Base-by-base conservation (phyloP, 2,888 invertebrate genomes). In the Agrochola macilenta region DNA sequence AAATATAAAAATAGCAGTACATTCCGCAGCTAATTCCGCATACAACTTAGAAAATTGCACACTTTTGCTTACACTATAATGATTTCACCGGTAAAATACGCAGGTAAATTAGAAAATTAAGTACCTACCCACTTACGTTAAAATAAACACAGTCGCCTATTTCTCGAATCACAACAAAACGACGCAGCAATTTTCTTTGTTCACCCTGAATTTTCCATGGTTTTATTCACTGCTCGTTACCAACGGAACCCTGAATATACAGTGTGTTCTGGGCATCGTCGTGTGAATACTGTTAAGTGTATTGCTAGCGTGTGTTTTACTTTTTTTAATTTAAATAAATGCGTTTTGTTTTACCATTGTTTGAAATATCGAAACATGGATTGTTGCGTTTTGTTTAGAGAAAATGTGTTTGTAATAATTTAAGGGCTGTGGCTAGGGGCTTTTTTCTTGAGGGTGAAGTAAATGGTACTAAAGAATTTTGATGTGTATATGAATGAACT, bases 271-370 rank as follows among this genome's bases (percentile, higher is more conserved):
- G 92, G 88, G 87, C 88, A 88, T 80, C 90, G 91, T 91, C 93
- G 95, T 95, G 94, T 93, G 94, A 94, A 93, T 92, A 90, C 93
- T 92, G 88, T 92, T 94, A 94, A 94, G 93, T 94, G 93, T 94
- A 95, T 95, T 95, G 95, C 93, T 88, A 89, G 92, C 90, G 92
- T 93, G 90, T 92, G 91, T 90, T 91, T 91, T 89, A 88, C 89
- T 90, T 81, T 93, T 94, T 95, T 94, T 93, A 93, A 94, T 94
- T 94, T 92, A 91, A 90, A 93, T 91, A 94, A 94, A 94, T 94
- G 94, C 91, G 90, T 92, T 84, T 60, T 57, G 69, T 84, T 84
- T 78, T 78, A 72, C 81, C 76, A 39, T 77, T 86, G 77, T 76
- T 74, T 83, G 35, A 72, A 86, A 83, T 74, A 83, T 78, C 65